These are phyloP conservation scores for Porites lobata DNA, from an alignment of 92 coral and sea anemone species.

Conservation along the genomic window DNA sequence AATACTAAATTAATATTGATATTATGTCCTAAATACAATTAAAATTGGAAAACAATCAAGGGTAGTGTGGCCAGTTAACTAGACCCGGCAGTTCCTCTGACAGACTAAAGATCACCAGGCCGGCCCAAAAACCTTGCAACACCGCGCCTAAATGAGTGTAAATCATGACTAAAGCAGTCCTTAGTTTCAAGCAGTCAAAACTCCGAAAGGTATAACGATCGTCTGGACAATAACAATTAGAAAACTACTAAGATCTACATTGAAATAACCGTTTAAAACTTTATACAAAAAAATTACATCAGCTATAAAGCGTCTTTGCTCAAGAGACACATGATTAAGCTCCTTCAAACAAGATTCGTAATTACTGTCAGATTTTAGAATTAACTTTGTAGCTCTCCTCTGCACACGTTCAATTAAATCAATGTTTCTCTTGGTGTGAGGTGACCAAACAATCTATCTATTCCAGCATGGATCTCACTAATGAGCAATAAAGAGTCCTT, in stretches of 20 bases:
- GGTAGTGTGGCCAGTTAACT: too few relatives aligned
- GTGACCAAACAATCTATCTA: background rate
- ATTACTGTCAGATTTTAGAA: background rate
- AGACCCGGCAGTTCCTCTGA: too few relatives aligned
- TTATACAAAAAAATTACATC: background rate
- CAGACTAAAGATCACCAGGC: background rate
- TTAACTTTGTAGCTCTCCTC: constrained; percentile 7
- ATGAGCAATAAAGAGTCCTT: too few relatives aligned
- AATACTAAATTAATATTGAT: too few relatives aligned
- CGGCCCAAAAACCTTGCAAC: background rate
- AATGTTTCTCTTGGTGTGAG: background rate
- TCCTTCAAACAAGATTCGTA: background rate
- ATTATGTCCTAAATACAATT: too few relatives aligned
- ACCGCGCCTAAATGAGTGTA: background rate
- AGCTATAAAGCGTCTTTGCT: background rate
- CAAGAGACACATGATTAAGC: background rate
- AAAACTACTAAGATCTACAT: too few relatives aligned
- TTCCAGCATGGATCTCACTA: too few relatives aligned
- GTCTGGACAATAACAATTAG: too few relatives aligned
- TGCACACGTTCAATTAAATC: background rate
- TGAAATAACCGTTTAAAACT: too few relatives aligned
- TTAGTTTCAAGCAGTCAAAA: background rate
- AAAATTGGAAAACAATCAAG: too few relatives aligned
- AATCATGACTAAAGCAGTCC: background rate
- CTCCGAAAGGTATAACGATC: background rate